Base-by-base conservation (phyloP, 2,113 vertebrate species). In the Actinemys pallida region DNA sequence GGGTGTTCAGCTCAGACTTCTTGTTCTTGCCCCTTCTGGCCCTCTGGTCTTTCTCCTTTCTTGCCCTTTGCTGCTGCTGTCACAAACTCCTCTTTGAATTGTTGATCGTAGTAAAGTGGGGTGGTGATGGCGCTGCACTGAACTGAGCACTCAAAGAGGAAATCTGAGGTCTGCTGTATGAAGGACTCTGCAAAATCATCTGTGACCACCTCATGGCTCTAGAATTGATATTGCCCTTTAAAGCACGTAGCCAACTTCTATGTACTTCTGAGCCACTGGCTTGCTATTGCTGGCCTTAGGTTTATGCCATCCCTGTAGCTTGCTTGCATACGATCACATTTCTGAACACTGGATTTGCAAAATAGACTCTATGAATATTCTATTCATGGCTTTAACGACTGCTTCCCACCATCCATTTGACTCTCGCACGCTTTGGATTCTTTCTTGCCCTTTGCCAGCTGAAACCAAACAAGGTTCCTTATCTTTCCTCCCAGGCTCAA, bases 1-100 rank as follows among this genome's bases (percentile, higher is more conserved):
- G n/a, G n/a, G 6, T 29, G 3, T 11, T 39, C 59, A 5, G 57
- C 80, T 52, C 17, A 24, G 1, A 0, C 0, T 0, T 5, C 3
- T 57, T 1, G 0, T 0, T 25, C 13, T 20, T 57, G 56, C 39
- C 78, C 29, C 35, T 19, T 76, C 3, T 17, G 5, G 6, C 13
- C 19, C 0, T 54, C 19, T 65, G 47, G 3, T 79, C 17, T n/a
- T 24, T 27, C 4, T 1, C 53, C 56, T 62, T 54, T 54, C 20
- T n/a, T 69, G 31, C 16, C 50, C 39, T 1, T 17, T 62, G 17
- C 10, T 87, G 31, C 31, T 81, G 57, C 39, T 76, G 42, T 13
- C 25, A 78, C 75, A 78, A 81, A 49, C 81, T 22, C 19, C 24
- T 72, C 49, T 78, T 45, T 20, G 1, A 78, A 6, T 14, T 25